Percentiles rank a stretch among this genome's conserved stretches.
phyloP scores from a whole-genome alignment of 2,797 vertebrate species.

The Brachymystax lenok region DNA sequence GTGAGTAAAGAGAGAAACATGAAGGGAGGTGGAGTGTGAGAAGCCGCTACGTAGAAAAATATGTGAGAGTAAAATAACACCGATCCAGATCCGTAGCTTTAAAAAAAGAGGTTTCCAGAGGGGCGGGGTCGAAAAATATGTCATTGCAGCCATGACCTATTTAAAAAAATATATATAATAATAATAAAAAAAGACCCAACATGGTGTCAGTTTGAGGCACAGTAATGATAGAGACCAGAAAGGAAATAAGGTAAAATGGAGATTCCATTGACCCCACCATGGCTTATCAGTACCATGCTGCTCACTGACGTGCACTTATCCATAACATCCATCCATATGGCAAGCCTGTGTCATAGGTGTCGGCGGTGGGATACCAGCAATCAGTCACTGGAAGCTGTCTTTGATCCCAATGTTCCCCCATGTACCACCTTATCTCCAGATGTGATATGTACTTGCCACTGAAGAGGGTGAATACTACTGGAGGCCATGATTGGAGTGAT shows the following conservation, averaged over 20 bases:
- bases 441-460: slow-evolving; percentile 14
- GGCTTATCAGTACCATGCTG: not conserved
- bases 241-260: not conserved
- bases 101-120: no score
- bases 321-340: not conserved
- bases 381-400: not conserved
- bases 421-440: slow-evolving; percentile 38
- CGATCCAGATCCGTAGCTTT: no score
- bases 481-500: slow-evolving; percentile 20
- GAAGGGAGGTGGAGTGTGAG: no score
- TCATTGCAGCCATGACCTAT: no score
- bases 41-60: no score
- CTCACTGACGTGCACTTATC: not conserved
- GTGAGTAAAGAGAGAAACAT: no score
- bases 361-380: not conserved
- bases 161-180: no score
- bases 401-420: not conserved
- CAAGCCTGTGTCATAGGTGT: no score
- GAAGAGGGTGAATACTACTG: slow-evolving; percentile 11
- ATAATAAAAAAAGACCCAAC: no score
- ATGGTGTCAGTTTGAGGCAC: no score
- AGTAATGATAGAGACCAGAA: not conserved
- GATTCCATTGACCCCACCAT: not conserved
- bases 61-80: no score
- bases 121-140: no score